These are phyloP conservation scores for Acipenser oxyrinchus DNA, from an alignment of 2,797 vertebrate species.

Conservation along the genomic window DNA sequence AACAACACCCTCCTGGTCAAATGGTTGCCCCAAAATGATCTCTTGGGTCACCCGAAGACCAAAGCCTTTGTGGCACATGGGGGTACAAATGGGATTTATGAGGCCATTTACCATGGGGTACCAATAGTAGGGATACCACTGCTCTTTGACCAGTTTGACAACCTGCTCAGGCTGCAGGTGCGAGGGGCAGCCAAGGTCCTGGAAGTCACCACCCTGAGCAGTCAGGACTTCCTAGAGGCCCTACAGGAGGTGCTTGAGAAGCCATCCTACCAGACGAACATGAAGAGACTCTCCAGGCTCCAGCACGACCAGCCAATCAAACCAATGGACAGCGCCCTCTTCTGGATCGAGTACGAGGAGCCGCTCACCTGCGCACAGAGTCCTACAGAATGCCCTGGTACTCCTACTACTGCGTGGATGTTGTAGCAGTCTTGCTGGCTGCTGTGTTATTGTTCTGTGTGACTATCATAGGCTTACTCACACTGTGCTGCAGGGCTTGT, in stretches of 20 bases:
- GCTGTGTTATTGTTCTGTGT: no score
- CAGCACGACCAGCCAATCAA: slow-evolving; percentile 10
- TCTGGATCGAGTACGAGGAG: slow-evolving; percentile 19
- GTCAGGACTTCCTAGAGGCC: slow-evolving; percentile 5
- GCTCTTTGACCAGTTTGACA: slow-evolving; percentile 16
- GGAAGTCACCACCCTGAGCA: slow-evolving; percentile 6
- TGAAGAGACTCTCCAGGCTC: slow-evolving; percentile 14
- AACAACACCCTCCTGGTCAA: slow-evolving; percentile 16
- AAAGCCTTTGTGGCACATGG: slow-evolving; percentile 12
- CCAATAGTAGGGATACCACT: slow-evolving; percentile 20
- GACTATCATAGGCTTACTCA: no score
- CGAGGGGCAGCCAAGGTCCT: slow-evolving; percentile 13
- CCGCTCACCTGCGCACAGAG: slow-evolving; percentile 14
- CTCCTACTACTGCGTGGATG: slow-evolving; percentile 12
- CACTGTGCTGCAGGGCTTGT: no score
- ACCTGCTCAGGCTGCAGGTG: slow-evolving; percentile 6
- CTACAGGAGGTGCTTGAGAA: slow-evolving; percentile 11
- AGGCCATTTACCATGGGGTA: slow-evolving; percentile 19
- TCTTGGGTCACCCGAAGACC: slow-evolving; percentile 16
- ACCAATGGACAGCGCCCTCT: slow-evolving; percentile 11
- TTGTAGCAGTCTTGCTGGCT: slow-evolving; percentile 3
- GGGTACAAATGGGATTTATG: slow-evolving; percentile 11
- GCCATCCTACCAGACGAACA: slow-evolving; percentile 15
- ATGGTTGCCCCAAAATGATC: slow-evolving; percentile 21
- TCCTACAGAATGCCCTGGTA: slow-evolving; percentile 10